Conservation (phyloP, 1,140 invertebrate species). For the Pseudobourletiella spinata region DNA sequence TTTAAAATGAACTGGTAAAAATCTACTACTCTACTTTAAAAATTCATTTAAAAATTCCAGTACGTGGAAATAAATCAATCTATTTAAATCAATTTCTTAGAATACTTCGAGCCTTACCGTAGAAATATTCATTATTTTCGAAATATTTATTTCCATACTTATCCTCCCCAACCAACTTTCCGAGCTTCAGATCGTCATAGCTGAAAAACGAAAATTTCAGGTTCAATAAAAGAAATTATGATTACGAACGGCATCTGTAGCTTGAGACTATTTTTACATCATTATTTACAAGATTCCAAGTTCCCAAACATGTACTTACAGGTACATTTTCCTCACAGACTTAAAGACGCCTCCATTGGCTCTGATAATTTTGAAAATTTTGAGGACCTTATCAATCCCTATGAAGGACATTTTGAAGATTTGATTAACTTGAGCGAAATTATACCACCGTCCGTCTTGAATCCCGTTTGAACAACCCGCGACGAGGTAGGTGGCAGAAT, state of each 20-base stretch:
- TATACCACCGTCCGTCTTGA: not conserved
- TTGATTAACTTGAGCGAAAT: not conserved
- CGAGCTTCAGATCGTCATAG: slow-evolving; percentile 77
- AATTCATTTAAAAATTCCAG: not conserved
- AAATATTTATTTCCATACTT: slow-evolving; percentile 95
- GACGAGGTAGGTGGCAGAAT: no score
- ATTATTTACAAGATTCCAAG: not conserved
- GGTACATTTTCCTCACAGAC: slow-evolving; percentile 61
- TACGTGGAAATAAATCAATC: not conserved
- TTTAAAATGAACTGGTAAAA: not conserved
- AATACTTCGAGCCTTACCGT: slow-evolving; percentile 48
- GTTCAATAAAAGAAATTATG: slow-evolving; percentile 8
- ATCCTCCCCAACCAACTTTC: slow-evolving; percentile 81
- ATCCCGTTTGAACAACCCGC: not conserved
- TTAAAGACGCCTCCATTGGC: slow-evolving; percentile 66
- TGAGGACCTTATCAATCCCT: slow-evolving; percentile 62
- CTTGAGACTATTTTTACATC: not conserved
- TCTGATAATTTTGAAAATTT: slow-evolving; percentile 57
- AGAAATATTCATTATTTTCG: slow-evolving; percentile 82
- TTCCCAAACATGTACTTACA: slow-evolving; percentile 47
- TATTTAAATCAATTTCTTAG: not conserved
- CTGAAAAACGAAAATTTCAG: slow-evolving; percentile 46
- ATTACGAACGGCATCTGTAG: not conserved
- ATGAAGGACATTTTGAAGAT: slow-evolving; percentile 42
- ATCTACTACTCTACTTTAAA: not conserved